Evolutionary conservation across 2,113 vertebrate species (phyloP), one percentile per base, ranked within the genome.

Genomic region (Pimephales promelas): DNA sequence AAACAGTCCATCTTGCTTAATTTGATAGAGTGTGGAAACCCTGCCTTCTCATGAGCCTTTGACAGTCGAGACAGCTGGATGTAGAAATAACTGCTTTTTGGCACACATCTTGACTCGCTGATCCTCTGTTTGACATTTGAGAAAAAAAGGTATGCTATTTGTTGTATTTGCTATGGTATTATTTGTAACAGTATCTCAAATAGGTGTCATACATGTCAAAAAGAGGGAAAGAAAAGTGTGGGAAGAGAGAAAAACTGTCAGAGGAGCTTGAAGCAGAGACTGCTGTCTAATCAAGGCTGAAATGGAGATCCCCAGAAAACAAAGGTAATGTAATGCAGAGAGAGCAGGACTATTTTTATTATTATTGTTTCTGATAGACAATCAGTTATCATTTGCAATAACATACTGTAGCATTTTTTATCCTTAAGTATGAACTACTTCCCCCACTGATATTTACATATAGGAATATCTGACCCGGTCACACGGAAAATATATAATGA

Each of bases 401-500:
- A 85, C 79, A 26, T 8, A 74, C 26, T 66, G 59, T 72, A 59
- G 18, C 75, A 88, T 90, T 86, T 68, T 88, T 90, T 78, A 89
- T 86, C 57, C 8, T 49, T 85, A 88, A 82, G 24, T 79, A 86
- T 87, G 70, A 73, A 89, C 57, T 40, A 61, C 75, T 82, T 83
- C 89, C 86, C 85, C 56, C 59, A 45, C 82, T 84, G 88, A 76
- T 82, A 85, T 90, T 93, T 91, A 87, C 91, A 92, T 92, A 62
- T 59, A 89, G 79, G 83, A 87, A 71, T 79, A 92, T 87, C 89
- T 89, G 84, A 73, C 71, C 85, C 88, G 92, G 89, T 91, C 90
- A 91, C 68, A 91, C 87, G 92, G 90, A 95, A 95, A 95, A 94
- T 90, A 88, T 93, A 79, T 86, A 93, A 95, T 92, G 93, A 94